A percentile compares a stretch with the other conserved stretches of the same genome.
phyloP scores from a whole-genome alignment of 2,888 invertebrate genomes.

The Diaphora mendica region DNA sequence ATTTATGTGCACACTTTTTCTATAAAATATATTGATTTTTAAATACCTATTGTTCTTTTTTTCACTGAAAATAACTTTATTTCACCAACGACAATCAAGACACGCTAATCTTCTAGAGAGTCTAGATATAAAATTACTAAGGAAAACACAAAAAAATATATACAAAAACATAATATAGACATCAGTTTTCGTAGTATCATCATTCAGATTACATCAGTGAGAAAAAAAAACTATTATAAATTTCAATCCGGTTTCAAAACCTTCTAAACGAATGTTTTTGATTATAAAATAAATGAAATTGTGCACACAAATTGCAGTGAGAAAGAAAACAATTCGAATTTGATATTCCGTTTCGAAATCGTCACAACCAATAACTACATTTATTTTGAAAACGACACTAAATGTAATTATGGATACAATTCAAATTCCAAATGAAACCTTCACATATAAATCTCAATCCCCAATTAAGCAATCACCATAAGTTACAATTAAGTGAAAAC shows the following conservation, averaged over 20 bases:
- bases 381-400: not conserved
- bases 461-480: constrained; percentile 44
- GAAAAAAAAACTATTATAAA: no score
- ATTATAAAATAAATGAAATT: not conserved
- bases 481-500: constrained; percentile 40
- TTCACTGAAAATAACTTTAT: no score
- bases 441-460: constrained; percentile 25
- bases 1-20: not conserved
- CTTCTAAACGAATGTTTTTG: no score
- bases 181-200: no score
- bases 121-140: no score
- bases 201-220: no score
- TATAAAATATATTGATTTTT: not conserved
- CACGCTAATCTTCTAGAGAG: no score
- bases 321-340: not conserved
- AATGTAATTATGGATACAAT: not conserved
- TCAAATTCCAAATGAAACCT: constrained; percentile 13
- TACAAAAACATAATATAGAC: no score
- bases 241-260: no score
- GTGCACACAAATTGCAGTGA: not conserved
- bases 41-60: no score
- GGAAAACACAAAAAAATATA: no score
- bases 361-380: not conserved
- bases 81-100: no score
- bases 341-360: not conserved